phyloP scores from a whole-genome alignment of 2,888 invertebrate species.

The Trissolcus brochymenae region DNA sequence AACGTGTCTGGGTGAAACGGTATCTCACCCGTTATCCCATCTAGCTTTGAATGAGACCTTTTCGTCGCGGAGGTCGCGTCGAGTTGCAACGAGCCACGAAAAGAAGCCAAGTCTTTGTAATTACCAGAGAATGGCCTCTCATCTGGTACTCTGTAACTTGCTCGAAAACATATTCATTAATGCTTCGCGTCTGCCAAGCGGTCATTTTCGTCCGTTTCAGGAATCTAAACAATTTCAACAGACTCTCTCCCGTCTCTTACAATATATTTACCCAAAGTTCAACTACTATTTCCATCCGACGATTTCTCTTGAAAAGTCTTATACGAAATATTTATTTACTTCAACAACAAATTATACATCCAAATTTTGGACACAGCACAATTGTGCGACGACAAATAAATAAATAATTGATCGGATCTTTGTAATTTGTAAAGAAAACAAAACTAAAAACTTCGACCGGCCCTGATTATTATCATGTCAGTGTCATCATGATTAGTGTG shows the following conservation, averaged over 20 bases:
- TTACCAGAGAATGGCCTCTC: conserved; percentile 20
- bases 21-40: conserved; percentile 54
- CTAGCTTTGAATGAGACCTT: conserved; percentile 48
- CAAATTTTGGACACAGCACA: too few species aligned
- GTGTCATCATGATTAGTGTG: too few species aligned
- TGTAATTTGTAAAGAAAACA: too few species aligned
- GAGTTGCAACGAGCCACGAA: conserved; percentile 33
- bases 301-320: too few species aligned
- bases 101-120: conserved; percentile 44
- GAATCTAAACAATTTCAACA: conserved; percentile 14
- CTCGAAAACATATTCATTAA: conserved; percentile 37
- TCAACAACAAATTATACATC: too few species aligned
- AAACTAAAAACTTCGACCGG: too few species aligned
- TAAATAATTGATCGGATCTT: too few species aligned
- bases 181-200: conserved; percentile 12
- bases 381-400: too few species aligned
- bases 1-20: conserved; percentile 44
- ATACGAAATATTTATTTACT: too few species aligned
- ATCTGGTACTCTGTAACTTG: conserved; percentile 6
- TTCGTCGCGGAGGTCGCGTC: conserved; percentile 37
- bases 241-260: conserved; percentile 1
- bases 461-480: too few species aligned
- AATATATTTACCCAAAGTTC: too few species aligned
- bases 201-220: conserved; percentile 11
- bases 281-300: too few species aligned